These are phyloP conservation scores for Melanotaenia boesemani DNA, from an alignment of 2,797 vertebrate genomes.

Conservation along the genomic window DNA sequence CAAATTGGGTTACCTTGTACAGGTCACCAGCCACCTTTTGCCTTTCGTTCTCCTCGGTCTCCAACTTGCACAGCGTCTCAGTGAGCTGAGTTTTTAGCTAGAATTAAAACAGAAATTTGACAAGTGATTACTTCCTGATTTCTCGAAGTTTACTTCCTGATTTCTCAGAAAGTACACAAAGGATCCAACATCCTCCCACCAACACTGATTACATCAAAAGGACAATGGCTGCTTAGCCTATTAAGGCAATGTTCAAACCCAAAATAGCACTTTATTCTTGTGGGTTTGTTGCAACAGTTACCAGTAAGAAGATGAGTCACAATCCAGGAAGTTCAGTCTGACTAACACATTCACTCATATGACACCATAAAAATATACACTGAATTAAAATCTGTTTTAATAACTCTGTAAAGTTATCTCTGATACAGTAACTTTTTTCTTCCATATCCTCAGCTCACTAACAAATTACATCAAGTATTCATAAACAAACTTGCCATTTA, in stretches of 20 bases:
- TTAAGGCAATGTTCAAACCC: conserved; percentile 28
- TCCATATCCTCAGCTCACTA: background rate
- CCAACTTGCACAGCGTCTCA: conserved; percentile 90
- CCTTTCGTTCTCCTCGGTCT: conserved; percentile 89
- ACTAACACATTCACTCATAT: background rate
- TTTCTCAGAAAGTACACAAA: conserved; percentile 7
- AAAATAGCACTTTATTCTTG: conserved; percentile 23
- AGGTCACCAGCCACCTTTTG: conserved; percentile 93
- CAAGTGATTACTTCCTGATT: conserved; percentile 1
- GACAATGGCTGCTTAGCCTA: conserved; percentile 20
- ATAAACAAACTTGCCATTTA: background rate
- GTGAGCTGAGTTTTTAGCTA: conserved; percentile 95
- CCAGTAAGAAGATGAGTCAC: conserved; percentile 9
- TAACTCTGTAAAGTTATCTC: background rate
- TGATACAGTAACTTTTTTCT: background rate
- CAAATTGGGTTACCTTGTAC: conserved; percentile 61
- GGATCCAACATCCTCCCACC: conserved; percentile 1
- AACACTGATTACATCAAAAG: conserved; percentile 3
- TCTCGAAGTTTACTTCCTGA: background rate
- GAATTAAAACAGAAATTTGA: conserved; percentile 64
- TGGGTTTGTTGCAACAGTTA: conserved; percentile 21
- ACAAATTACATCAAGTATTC: background rate
- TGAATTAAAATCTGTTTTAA: conserved; percentile 4
- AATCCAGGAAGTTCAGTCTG: conserved; percentile 10
- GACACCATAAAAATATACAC: background rate